Percentiles rank a stretch among this genome's conserved stretches.
Evolutionary conservation across 1,140 invertebrate species (phyloP).

Genomic region (Drosophila willistoni): DNA sequence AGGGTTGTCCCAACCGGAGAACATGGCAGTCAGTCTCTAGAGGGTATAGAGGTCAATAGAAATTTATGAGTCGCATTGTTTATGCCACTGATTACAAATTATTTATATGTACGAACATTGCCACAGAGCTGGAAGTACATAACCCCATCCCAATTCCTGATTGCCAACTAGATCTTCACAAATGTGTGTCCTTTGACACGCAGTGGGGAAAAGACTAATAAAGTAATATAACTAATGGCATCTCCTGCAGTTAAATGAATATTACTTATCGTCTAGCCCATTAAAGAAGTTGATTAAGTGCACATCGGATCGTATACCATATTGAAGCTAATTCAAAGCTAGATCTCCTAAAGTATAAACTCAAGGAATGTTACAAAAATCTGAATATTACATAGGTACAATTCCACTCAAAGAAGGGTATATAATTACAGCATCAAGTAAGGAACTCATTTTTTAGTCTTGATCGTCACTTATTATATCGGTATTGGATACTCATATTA

Average conservation of each 20-base stretch:
- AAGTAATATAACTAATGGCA: neutral
- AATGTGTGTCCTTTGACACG: constrained; percentile 6
- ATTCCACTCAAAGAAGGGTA: no score
- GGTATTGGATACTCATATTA: no score
- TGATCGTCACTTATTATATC: no score
- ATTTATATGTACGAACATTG: constrained; percentile 36
- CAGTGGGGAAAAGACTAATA: neutral
- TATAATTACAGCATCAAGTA: no score
- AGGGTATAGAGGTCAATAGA: constrained; percentile 70
- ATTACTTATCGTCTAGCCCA: neutral
- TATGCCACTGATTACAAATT: constrained; percentile 81
- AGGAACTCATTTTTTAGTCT: no score
- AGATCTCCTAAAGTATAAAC: no score
- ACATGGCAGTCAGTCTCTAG: constrained; percentile 23
- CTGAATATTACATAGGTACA: no score
- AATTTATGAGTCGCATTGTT: constrained; percentile 75
- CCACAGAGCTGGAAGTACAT: constrained; percentile 1
- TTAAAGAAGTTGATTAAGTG: neutral
- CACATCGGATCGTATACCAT: no score
- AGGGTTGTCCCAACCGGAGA: neutral
- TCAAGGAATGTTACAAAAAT: no score
- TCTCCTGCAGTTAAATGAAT: neutral
- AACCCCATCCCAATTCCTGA: constrained; percentile 21
- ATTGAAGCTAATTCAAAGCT: no score
- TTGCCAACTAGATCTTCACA: constrained; percentile 14